Base-by-base conservation (phyloP, 2,113 vertebrate genomes). In the Clinocottus analis region DNA sequence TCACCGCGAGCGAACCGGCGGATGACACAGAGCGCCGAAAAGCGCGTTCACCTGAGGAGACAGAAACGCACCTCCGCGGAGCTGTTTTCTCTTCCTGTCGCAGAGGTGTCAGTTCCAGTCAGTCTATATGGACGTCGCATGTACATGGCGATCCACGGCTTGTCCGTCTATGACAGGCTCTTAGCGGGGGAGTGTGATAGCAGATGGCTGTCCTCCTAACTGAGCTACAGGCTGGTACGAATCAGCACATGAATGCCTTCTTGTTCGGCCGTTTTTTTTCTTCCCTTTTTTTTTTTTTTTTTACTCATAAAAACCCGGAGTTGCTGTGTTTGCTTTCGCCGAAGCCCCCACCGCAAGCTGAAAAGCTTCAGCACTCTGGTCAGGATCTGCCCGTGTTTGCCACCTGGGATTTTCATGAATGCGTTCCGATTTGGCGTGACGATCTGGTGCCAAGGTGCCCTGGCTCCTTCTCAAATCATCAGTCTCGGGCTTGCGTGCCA, bases 211-310 rank as follows among this genome's bases (percentile, higher is more conserved):
- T 85, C 84, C 64, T 84, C 86, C 86, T 77, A 66, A 80, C 80
- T 21, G 69, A 72, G 71, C 87, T 84, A 71, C 75, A 72, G 83
- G 77, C 91, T 86, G 82, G 3, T 82, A 89, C 92, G 90, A 93
- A 91, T 91, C 90, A 77, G 69, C 29, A 77, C 80, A 94, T 94
- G 92, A 95, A 94, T 93, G 88, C 87, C 80, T 89, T 91, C 90
- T 94, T 95, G 93, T 95, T 94, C 92, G 77, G 62, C 31, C 43
- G 62, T 33, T 33, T 33, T 33, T 68, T 33, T 33, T 33, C 33
- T 33, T 33, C 33, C 6, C 90, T 83, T 61, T 90, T 91, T 92
- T 51, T n/a, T 51, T 47, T 47, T 47, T 25, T 55, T 56, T 56
- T 63, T 93, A 90, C 86, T 89, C 87, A 80, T 87, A 87, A 87